Percentiles rank a stretch among this genome's conserved stretches.
These are phyloP conservation scores for Drosophila bipectinata DNA, from an alignment of 1,140 invertebrate species.

Conservation along the genomic window DNA sequence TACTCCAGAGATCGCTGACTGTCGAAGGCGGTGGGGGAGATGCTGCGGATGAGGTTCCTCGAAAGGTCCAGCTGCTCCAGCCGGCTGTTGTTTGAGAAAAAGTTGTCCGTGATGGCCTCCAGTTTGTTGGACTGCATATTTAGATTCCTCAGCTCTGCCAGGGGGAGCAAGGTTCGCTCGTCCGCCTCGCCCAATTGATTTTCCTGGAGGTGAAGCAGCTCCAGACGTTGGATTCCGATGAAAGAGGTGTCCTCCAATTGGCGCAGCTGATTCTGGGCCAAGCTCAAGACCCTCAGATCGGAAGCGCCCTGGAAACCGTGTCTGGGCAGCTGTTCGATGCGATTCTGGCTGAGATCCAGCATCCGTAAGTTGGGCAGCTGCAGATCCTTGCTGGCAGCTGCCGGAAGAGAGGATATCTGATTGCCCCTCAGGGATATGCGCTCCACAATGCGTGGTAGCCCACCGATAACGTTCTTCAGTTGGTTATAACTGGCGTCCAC, in stretches of 20 bases:
- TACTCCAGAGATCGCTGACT: slow-evolving; percentile 89
- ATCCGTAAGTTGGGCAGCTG: slow-evolving; percentile 89
- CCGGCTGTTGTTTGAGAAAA: slow-evolving; percentile 87
- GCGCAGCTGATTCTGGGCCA: slow-evolving; percentile 91
- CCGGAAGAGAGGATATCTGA: slow-evolving; percentile 88
- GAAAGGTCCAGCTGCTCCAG: slow-evolving; percentile 90
- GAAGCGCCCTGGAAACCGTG: slow-evolving; percentile 88
- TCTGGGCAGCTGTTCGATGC: slow-evolving; percentile 88
- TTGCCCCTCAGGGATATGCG: slow-evolving; percentile 91
- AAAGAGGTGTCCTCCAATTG: slow-evolving; percentile 89
- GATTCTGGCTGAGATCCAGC: slow-evolving; percentile 91
- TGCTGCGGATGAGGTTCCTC: slow-evolving; percentile 90
- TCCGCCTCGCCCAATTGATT: slow-evolving; percentile 90
- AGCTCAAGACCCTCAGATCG: slow-evolving; percentile 89
- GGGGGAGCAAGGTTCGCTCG: slow-evolving; percentile 87
- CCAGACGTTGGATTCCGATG: slow-evolving; percentile 88
- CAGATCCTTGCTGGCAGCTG: slow-evolving; percentile 87
- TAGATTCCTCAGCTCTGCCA: slow-evolving; percentile 87
- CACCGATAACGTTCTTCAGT: slow-evolving; percentile 88
- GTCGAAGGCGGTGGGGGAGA: slow-evolving; percentile 87
- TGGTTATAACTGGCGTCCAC: slow-evolving; percentile 91
- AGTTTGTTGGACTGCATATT: slow-evolving; percentile 91
- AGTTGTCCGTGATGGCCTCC: slow-evolving; percentile 88
- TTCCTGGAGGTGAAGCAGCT: slow-evolving; percentile 90
- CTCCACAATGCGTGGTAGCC: slow-evolving; percentile 90